Conservation (phyloP, 2,888 invertebrate species). For the Lumbricus terrestris region DNA sequence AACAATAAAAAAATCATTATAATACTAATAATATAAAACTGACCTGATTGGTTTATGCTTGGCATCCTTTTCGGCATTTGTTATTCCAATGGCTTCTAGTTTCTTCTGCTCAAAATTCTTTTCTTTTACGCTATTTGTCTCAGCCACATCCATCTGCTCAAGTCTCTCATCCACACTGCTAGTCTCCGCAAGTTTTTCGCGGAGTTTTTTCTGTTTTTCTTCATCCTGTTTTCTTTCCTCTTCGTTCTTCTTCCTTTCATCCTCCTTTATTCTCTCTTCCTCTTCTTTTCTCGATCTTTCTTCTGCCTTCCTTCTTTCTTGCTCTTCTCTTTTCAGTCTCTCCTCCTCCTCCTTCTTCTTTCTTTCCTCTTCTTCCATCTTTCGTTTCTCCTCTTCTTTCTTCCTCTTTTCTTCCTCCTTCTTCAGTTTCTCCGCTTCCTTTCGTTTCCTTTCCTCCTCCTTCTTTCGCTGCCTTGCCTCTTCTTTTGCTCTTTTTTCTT, state of each 20-base stretch:
- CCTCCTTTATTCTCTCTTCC: background rate
- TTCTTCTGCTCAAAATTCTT: background rate
- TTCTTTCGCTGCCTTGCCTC: background rate
- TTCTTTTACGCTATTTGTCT: background rate
- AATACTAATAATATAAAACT: background rate
- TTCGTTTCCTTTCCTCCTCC: background rate
- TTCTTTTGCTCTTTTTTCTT: background rate
- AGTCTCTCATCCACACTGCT: background rate
- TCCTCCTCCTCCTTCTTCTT: background rate
- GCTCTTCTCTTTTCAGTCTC: background rate
- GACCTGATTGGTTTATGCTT: background rate
- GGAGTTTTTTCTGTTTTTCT: background rate
- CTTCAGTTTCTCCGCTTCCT: background rate
- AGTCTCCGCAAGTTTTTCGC: background rate
- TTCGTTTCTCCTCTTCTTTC: background rate
- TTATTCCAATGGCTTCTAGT: background rate
- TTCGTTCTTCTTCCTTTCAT: background rate
- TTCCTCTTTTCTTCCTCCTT: background rate
- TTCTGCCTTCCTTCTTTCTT: background rate
- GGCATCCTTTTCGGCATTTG: background rate
- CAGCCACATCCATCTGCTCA: background rate
- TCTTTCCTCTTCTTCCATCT: conserved; percentile 6
- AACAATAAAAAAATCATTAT: background rate
- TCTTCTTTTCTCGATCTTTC: background rate
- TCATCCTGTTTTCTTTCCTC: background rate